Evolutionary conservation across 2,888 invertebrate genomes (phyloP).

Genomic region (Dicyrtoma fusca): DNA sequence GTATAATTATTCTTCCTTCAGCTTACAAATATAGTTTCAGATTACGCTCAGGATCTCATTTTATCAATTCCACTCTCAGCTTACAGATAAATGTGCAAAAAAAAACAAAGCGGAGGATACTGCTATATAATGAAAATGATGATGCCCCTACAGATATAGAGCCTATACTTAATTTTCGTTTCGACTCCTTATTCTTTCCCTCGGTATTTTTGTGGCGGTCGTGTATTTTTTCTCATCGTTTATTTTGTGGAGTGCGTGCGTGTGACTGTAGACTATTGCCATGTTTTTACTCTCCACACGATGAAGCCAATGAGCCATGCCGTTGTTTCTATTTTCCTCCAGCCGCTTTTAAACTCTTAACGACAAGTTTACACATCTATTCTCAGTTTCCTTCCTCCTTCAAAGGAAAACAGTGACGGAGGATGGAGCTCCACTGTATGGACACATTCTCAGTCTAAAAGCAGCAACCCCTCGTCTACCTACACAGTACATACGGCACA

Average conservation of each 20-base stretch:
- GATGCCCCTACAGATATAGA: too few species aligned
- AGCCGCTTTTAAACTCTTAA: conserved; percentile 12
- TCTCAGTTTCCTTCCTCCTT: neutral
- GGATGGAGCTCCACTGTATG: neutral
- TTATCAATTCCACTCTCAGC: conserved; percentile 21
- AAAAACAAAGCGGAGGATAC: neutral
- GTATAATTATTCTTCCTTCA: neutral
- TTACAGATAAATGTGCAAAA: conserved; percentile 27
- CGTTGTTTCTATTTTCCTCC: conserved; percentile 13
- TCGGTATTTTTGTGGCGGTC: too few species aligned
- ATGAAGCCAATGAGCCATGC: conserved; percentile 21
- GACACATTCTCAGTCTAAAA: neutral
- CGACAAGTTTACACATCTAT: conserved; percentile 11
- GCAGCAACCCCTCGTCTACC: neutral
- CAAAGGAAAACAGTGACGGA: neutral
- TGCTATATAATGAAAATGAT: too few species aligned
- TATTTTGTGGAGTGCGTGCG: conserved; percentile 8
- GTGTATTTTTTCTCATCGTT: too few species aligned
- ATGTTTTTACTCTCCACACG: neutral
- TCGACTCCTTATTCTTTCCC: too few species aligned
- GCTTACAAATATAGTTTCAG: conserved; percentile 7
- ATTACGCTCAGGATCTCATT: conserved; percentile 6
- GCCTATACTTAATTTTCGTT: too few species aligned
- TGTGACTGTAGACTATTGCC: too few species aligned
- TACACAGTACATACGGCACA: too few species aligned